A percentile compares a stretch with the other conserved stretches of the same genome.
Conservation (phyloP, 2,888 invertebrate genomes). For the Watsonalla binaria region DNA sequence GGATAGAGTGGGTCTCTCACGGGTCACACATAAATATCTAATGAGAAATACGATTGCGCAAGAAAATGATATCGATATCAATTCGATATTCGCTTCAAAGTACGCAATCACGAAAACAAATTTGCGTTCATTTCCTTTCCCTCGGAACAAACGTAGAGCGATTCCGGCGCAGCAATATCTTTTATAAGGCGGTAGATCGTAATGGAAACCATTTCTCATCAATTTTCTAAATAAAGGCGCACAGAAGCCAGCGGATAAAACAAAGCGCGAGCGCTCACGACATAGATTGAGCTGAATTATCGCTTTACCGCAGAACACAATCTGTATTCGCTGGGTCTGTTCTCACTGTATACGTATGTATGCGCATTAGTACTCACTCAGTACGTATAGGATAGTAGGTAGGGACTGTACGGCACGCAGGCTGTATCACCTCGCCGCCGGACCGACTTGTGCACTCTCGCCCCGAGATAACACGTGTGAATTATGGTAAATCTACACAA, state of each 20-base stretch:
- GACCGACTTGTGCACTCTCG: slow-evolving; percentile 55
- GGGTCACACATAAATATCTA: slow-evolving; percentile 65
- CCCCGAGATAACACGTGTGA: slow-evolving; percentile 65
- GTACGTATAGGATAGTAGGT: slow-evolving; percentile 7
- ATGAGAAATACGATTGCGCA: slow-evolving; percentile 67
- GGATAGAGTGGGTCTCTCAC: slow-evolving; percentile 50
- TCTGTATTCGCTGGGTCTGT: slow-evolving; percentile 40
- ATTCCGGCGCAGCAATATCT: slow-evolving; percentile 61
- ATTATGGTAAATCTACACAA: slow-evolving; percentile 66
- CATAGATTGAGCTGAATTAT: slow-evolving; percentile 78
- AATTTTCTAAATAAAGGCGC: slow-evolving; percentile 79
- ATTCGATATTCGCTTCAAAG: slow-evolving; percentile 67
- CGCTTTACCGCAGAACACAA: slow-evolving; percentile 79
- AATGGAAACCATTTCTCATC: slow-evolving; percentile 79
- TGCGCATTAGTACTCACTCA: slow-evolving; percentile 8
- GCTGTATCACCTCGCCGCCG: slow-evolving; percentile 27
- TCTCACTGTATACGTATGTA: slow-evolving; percentile 16
- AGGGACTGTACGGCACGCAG: slow-evolving; percentile 2
- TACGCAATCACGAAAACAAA: slow-evolving; percentile 76
- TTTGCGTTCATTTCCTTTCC: slow-evolving; percentile 75
- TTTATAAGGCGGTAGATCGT: slow-evolving; percentile 71
- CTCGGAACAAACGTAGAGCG: slow-evolving; percentile 55
- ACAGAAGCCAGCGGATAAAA: slow-evolving; percentile 76
- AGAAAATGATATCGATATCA: slow-evolving; percentile 71
- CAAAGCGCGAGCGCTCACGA: slow-evolving; percentile 76